These are phyloP conservation scores for Callocephalon fimbriatum DNA, from an alignment of 2,113 vertebrate species.

Conservation along the genomic window DNA sequence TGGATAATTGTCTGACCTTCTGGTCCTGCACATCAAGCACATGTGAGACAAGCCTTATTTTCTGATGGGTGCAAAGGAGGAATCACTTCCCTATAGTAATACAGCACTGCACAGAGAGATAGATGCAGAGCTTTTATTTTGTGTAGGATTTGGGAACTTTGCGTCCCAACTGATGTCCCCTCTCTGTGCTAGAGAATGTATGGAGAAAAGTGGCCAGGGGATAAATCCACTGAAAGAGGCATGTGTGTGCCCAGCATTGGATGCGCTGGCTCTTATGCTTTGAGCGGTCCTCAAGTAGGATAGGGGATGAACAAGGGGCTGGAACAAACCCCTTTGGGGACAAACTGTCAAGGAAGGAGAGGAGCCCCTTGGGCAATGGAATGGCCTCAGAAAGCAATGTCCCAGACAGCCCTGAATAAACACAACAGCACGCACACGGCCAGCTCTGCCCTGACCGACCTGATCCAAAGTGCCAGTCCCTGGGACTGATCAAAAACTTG, in stretches of 20 bases:
- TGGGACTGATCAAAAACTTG: not conserved
- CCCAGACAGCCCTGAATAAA: not conserved
- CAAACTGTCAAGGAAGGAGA: not conserved
- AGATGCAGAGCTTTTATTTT: not conserved
- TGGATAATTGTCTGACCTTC: not conserved
- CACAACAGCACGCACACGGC: rapidly evolving
- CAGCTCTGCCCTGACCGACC: not conserved
- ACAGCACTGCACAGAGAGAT: not conserved
- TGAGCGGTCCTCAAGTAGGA: not conserved
- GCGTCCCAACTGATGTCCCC: not conserved
- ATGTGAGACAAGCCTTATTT: not conserved
- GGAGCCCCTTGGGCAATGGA: not conserved
- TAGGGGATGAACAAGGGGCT: not conserved
- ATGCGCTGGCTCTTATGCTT: not conserved
- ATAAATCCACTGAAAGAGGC: not conserved
- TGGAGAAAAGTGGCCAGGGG: not conserved
- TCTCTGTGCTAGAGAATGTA: not conserved
- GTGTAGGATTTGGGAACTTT: not conserved
- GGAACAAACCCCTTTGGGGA: not conserved
- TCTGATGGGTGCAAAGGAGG: not conserved
- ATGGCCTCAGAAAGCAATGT: not conserved
- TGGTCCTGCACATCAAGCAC: not conserved
- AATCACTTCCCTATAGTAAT: not conserved
- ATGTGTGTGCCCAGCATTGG: rapidly evolving
- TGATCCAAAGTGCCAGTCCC: not conserved